Conservation (phyloP, 2,888 invertebrate genomes). For the Sesamia inferens region DNA sequence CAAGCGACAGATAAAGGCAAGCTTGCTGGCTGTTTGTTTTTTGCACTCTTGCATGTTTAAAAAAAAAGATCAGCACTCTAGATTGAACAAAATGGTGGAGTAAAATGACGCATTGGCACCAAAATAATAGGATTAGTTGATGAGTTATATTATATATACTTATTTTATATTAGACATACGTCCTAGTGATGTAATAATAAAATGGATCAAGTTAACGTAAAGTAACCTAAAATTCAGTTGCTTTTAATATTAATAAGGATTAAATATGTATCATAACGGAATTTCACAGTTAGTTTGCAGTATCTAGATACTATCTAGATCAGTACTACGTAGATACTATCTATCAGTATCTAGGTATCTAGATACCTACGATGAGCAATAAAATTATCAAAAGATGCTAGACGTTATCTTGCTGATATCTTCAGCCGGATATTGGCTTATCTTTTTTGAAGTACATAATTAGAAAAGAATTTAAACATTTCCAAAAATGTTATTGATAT, state of each 20-base stretch:
- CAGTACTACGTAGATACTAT: too few species aligned
- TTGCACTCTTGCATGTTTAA: slow-evolving; percentile 52
- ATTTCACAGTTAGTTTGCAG: slow-evolving; percentile 7
- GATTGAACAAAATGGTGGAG: slow-evolving; percentile 21
- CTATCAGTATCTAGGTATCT: too few species aligned
- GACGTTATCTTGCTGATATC: slow-evolving; percentile 14
- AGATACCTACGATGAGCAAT: slow-evolving; percentile 2
- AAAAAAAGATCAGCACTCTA: slow-evolving; percentile 27
- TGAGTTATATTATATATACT: neutral
- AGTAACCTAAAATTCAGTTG: neutral
- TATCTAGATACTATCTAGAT: too few species aligned
- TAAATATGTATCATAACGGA: neutral
- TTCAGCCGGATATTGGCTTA: slow-evolving; percentile 22
- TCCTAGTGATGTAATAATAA: neutral
- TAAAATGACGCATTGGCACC: slow-evolving; percentile 2
- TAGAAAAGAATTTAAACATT: slow-evolving; percentile 23
- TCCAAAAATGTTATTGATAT: slow-evolving; percentile 19
- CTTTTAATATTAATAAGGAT: slow-evolving; percentile 2
- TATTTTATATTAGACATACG: neutral
- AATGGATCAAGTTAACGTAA: neutral
- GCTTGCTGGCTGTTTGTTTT: slow-evolving; percentile 56
- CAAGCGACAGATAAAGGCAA: slow-evolving; percentile 68
- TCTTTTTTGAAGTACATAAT: slow-evolving; percentile 27
- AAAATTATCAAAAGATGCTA: slow-evolving; percentile 10
- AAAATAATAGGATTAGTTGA: neutral